Conservation (phyloP, 2,888 invertebrate genomes). For the Mellilla xanthometata region DNA sequence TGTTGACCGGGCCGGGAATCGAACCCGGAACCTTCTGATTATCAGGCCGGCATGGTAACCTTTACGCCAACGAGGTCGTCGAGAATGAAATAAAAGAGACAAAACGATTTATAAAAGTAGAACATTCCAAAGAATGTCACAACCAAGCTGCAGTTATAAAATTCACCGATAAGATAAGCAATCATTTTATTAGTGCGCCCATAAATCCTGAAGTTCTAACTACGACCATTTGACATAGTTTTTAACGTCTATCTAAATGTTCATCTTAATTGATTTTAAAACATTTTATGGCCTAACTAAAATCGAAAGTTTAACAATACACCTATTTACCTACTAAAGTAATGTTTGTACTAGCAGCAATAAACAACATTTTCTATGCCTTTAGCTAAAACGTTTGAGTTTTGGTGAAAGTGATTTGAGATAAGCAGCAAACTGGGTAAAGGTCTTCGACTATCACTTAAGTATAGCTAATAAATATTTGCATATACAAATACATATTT, state of each 20-base stretch:
- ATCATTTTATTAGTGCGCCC: background rate
- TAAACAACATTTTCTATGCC: constrained; percentile 9
- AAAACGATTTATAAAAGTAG: too few relatives aligned
- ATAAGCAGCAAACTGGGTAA: constrained; percentile 3
- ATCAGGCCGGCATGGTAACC: too few relatives aligned
- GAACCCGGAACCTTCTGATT: too few relatives aligned
- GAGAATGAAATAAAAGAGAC: too few relatives aligned
- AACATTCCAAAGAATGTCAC: background rate
- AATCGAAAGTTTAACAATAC: constrained; percentile 34
- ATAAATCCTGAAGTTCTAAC: background rate
- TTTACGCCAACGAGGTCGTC: too few relatives aligned
- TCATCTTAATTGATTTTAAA: constrained; percentile 52
- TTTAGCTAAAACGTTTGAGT: background rate
- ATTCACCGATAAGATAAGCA: background rate
- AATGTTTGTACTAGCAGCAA: background rate
- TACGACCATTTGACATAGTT: constrained; percentile 19
- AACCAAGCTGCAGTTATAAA: background rate
- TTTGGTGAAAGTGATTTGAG: constrained; percentile 7
- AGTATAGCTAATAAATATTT: background rate
- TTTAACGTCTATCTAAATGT: constrained; percentile 41
- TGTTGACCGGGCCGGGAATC: too few relatives aligned
- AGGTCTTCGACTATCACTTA: constrained; percentile 4
- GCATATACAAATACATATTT: background rate
- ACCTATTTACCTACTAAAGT: constrained; percentile 1
- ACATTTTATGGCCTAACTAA: constrained; percentile 21